These are phyloP conservation scores for Cremastinae sp. DNA, from an alignment of 2,888 invertebrate species.

Conservation along the genomic window DNA sequence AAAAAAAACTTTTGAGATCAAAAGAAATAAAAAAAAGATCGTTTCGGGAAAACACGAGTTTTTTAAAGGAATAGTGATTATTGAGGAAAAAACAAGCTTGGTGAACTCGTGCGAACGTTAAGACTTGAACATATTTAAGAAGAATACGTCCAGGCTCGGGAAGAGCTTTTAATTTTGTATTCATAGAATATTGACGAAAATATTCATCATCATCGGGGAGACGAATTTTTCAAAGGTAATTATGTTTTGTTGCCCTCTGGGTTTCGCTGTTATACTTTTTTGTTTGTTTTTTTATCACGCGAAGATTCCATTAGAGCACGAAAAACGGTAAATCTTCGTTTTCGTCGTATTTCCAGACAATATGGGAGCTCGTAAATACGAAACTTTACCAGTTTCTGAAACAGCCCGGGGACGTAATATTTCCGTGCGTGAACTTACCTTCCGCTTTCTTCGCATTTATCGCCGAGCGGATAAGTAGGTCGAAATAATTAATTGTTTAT, in stretches of 20 bases:
- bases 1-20: background rate
- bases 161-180: conserved; percentile 29
- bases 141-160: conserved; percentile 36
- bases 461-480: background rate
- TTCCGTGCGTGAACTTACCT: conserved; percentile 5
- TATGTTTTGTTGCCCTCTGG: no score
- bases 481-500: no score
- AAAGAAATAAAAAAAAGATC: background rate
- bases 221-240: conserved; percentile 15
- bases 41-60: background rate
- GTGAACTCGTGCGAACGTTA: conserved; percentile 43
- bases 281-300: background rate
- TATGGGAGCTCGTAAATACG: conserved; percentile 39
- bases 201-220: conserved; percentile 5
- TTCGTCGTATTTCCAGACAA: conserved; percentile 3
- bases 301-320: background rate
- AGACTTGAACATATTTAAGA: conserved; percentile 53
- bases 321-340: background rate
- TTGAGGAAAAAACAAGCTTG: no score
- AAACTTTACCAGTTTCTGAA: conserved; percentile 26
- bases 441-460: conserved; percentile 3
- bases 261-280: no score
- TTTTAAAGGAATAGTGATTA: no score
- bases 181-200: conserved; percentile 23
- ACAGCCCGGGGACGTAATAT: conserved; percentile 27